Base-by-base conservation (phyloP, 2,888 invertebrate species). In the Volucella inflata region DNA sequence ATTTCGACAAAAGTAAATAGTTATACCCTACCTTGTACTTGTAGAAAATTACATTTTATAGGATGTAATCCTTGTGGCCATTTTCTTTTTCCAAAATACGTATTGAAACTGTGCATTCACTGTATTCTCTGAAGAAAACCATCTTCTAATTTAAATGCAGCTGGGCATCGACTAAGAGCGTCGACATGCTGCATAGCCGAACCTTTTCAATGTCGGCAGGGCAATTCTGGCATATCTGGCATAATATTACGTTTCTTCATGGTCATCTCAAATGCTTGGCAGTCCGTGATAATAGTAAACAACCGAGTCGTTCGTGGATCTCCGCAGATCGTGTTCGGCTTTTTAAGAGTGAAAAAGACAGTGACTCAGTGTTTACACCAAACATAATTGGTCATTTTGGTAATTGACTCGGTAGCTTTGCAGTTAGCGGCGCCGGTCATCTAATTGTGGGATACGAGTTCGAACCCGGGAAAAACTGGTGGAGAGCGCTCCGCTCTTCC, bases 111-210 rank as follows among this genome's bases (percentile, higher is more conserved):
- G 17, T 65, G 38, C 65, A 51, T 11, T 65, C 16, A 2, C 12
- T 21, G 21, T 21, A 21, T 21, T 21, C 30, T 21, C 51, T 46
- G 44, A 4, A 55, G 36, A 12, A 55, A 30, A 30, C 21, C 30
- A 21, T 36, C 12, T 30, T 55, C 53, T 1, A 68, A 21, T 30
- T 38, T n/a, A 46, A 70, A 70, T 2, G 36, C 50, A 1, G 59
- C 36, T 0, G 87, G 87, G 46, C 68, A 57, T 21, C 87, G 64
- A 17, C 88, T 87, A 6, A 88, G 60, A 0, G 87, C 87, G 55
- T 88, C 87, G 0, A 84, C 87, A 51, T 88, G 88, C 14, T 55
- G 76, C 83, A 88, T 87, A 11, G 68, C 60, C 10, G 48, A 60
- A 0, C 78, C 87, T 17, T 72, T 44, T 21, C 87, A 70, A 77